Base-by-base conservation (phyloP, 2,113 vertebrate genomes). In the Speoplatyrhinus poulsoni region DNA sequence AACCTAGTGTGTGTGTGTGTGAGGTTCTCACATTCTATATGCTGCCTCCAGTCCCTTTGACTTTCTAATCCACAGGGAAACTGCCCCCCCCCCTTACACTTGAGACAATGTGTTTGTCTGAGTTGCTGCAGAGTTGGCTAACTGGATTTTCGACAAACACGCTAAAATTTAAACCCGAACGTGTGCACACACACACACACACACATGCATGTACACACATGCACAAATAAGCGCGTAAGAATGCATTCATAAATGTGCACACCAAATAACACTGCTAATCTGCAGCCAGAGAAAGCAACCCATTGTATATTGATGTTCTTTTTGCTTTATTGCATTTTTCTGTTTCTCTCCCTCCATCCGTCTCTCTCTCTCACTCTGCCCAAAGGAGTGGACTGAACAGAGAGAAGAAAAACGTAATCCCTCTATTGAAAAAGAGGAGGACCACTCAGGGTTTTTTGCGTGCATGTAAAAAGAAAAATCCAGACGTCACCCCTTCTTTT, bases 41-140 rank as follows among this genome's bases (percentile, higher is more conserved):
- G 75, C 72, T 78, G 63, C 46, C 74, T 82, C 74, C 78, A 79
- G 85, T 83, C 79, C 85, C 83, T 90, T 91, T 90, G 85, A 90
- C 85, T 88, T 84, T 46, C 80, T 91, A 91, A 90, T 92, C 88
- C 87, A 78, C 80, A 65, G 54, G 74, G 78, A 82, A 86, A 81
- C 71, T 10, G 57, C 74, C 70, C 61, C 26, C 16, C 32, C 13
- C 1, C 19, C 12, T 67, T 73, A 46, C 59, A 48, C 75, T 76
- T 71, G 73, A 66, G 11, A 69, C 69, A 69, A 63, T 83, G 56
- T 71, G 57, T 59, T 26, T 3, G 26, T 26, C 26, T 67, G 76
- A 70, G 64, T 82, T 74, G 75, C 56, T 73, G 62, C 62, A 67
- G 69, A 79, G 79, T 72, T 76, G 85, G 81, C 80, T 82, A 86